Evolutionary conservation across 2,888 invertebrate genomes (phyloP).

Genomic region (Spodoptera picta): DNA sequence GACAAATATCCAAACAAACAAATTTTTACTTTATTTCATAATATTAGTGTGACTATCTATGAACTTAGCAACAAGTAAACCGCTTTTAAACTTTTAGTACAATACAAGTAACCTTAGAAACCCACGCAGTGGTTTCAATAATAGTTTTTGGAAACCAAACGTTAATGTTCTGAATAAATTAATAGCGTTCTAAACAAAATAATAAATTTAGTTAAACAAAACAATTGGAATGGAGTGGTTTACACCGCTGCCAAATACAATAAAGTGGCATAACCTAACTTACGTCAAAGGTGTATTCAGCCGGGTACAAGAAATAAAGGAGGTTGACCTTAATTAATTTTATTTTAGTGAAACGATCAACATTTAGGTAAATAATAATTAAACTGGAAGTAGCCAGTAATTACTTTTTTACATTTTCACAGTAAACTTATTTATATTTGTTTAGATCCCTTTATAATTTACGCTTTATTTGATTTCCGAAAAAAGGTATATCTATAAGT

Average conservation of each 20-base stretch:
- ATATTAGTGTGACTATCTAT: too few species aligned
- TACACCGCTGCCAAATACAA: constrained; percentile 50
- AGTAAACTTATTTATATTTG: too few species aligned
- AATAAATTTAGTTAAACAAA: constrained; percentile 29
- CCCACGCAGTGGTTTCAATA: not conserved
- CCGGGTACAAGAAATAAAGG: constrained; percentile 18
- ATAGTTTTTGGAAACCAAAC: constrained; percentile 1
- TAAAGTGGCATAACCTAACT: constrained; percentile 38
- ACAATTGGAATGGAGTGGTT: constrained; percentile 24
- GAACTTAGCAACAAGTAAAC: not conserved
- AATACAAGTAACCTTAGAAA: not conserved
- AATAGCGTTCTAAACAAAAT: constrained; percentile 28
- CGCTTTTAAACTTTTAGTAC: not conserved
- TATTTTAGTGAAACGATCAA: too few species aligned
- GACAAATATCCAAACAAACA: too few species aligned
- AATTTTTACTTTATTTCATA: too few species aligned
- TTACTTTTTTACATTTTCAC: too few species aligned
- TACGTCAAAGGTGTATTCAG: constrained; percentile 46
- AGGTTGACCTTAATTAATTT: too few species aligned
- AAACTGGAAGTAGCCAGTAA: too few species aligned
- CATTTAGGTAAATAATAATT: too few species aligned
- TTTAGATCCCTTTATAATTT: too few species aligned
- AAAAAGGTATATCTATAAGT: too few species aligned
- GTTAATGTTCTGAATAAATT: constrained; percentile 10
- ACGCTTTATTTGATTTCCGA: too few species aligned